Percentiles rank a stretch among this genome's conserved stretches.
Conservation (phyloP, 2,888 invertebrate species). For the Leptinotarsa peninsularis region DNA sequence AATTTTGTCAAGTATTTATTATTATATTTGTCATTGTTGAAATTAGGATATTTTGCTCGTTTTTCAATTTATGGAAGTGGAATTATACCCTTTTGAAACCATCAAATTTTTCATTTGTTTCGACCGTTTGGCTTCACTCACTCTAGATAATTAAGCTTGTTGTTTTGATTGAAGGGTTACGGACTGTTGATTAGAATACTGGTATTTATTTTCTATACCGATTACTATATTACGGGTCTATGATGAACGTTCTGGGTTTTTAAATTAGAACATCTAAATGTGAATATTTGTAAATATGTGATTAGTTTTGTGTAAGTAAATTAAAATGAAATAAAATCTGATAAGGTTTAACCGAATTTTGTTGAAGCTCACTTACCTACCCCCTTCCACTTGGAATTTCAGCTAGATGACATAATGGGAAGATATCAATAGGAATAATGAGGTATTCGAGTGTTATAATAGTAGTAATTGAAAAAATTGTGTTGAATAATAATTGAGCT, state of each 20-base stretch:
- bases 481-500: too few relatives aligned
- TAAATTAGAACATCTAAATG: constrained; percentile 64
- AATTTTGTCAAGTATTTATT: too few relatives aligned
- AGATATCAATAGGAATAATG: too few relatives aligned
- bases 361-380: not conserved
- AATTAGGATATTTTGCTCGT: too few relatives aligned
- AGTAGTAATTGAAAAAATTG: too few relatives aligned
- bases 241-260: constrained; percentile 57
- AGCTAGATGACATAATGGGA: too few relatives aligned
- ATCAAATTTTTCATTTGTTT: not conserved
- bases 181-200: constrained; percentile 53
- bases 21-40: too few relatives aligned
- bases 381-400: too few relatives aligned
- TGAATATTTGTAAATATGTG: constrained; percentile 67
- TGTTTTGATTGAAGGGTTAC: constrained; percentile 26
- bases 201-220: constrained; percentile 60
- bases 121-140: not conserved
- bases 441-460: too few relatives aligned
- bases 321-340: constrained; percentile 63
- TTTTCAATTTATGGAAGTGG: not conserved
- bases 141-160: constrained; percentile 16
- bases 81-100: not conserved
- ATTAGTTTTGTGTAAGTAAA: constrained; percentile 66
- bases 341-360: constrained; percentile 58
- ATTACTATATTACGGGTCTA: constrained; percentile 64